These are phyloP conservation scores for Proales similis DNA, from an alignment of 1,140 invertebrate species.

Conservation along the genomic window DNA sequence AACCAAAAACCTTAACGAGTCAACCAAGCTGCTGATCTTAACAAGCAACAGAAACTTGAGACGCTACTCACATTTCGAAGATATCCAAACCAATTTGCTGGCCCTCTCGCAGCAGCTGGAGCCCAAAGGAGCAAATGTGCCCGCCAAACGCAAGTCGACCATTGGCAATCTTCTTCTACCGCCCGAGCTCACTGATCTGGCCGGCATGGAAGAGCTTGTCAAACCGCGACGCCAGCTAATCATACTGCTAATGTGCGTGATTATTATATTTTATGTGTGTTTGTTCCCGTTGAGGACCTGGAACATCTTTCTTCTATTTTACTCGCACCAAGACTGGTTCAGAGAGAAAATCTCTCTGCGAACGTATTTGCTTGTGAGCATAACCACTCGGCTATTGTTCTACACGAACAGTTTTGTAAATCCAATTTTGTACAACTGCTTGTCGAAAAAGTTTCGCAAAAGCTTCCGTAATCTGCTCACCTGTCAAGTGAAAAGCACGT, in stretches of 20 bases:
- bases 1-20: slow-evolving; percentile 12
- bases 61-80: too few relatives aligned
- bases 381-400: slow-evolving; percentile 17
- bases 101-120: too few relatives aligned
- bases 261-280: slow-evolving; percentile 33
- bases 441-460: slow-evolving; percentile 29
- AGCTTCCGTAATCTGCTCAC: slow-evolving; percentile 10
- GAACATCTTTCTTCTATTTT: slow-evolving; percentile 15
- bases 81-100: too few relatives aligned
- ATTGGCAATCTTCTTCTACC: too few relatives aligned
- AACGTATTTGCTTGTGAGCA: slow-evolving; percentile 29
- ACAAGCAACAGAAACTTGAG: too few relatives aligned
- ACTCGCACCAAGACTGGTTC: slow-evolving; percentile 18
- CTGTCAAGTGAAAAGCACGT: too few relatives aligned
- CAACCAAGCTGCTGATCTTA: slow-evolving; percentile 4
- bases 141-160: too few relatives aligned
- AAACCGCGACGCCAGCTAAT: slow-evolving; percentile 27
- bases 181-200: background rate
- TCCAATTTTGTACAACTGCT: slow-evolving; percentile 34
- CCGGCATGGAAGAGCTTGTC: background rate
- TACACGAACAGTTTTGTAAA: slow-evolving; percentile 35
- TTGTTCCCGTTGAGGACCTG: slow-evolving; percentile 27
- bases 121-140: too few relatives aligned
- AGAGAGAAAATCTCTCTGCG: slow-evolving; percentile 12
- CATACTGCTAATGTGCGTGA: slow-evolving; percentile 29